Percentiles rank a stretch among this genome's conserved stretches.
These are phyloP conservation scores for Choristoneura fumiferana DNA, from an alignment of 1,140 invertebrate species.

Conservation along the genomic window DNA sequence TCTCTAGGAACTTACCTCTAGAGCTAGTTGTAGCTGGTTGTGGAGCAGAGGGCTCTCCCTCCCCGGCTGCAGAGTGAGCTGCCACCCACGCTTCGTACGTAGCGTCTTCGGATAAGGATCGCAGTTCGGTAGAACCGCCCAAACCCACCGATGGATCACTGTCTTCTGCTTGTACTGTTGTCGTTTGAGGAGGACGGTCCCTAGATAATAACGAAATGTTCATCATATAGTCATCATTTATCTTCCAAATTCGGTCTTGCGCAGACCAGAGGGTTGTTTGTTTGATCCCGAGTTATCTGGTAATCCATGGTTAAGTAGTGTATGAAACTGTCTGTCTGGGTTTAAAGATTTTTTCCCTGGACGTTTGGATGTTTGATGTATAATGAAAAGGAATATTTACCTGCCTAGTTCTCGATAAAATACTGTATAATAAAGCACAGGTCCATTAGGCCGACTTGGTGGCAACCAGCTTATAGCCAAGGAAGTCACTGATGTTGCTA, in stretches of 20 bases:
- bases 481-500: conserved; percentile 86
- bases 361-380: too few species aligned
- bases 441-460: conserved; percentile 88
- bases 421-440: conserved; percentile 90
- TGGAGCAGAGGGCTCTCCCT: conserved; percentile 80
- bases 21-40: conserved; percentile 63
- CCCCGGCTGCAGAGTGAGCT: conserved; percentile 89
- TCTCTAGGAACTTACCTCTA: conserved; percentile 49
- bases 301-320: too few species aligned
- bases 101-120: conserved; percentile 73
- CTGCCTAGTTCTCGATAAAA: conserved; percentile 84
- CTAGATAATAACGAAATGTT: conserved; percentile 28
- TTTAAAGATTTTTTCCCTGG: too few species aligned
- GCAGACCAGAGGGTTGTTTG: too few species aligned
- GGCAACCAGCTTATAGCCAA: conserved; percentile 91
- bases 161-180: conserved; percentile 65
- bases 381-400: conserved; percentile 32
- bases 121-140: conserved; percentile 62
- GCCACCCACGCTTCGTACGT: conserved; percentile 93
- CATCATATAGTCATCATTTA: too few species aligned
- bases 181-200: conserved; percentile 62
- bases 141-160: conserved; percentile 49
- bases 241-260: too few species aligned
- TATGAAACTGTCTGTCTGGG: too few species aligned
- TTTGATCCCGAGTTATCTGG: too few species aligned